Evolutionary conservation across 1,140 invertebrate genomes (phyloP).

Genomic region (Meloidogyne floridensis): DNA sequence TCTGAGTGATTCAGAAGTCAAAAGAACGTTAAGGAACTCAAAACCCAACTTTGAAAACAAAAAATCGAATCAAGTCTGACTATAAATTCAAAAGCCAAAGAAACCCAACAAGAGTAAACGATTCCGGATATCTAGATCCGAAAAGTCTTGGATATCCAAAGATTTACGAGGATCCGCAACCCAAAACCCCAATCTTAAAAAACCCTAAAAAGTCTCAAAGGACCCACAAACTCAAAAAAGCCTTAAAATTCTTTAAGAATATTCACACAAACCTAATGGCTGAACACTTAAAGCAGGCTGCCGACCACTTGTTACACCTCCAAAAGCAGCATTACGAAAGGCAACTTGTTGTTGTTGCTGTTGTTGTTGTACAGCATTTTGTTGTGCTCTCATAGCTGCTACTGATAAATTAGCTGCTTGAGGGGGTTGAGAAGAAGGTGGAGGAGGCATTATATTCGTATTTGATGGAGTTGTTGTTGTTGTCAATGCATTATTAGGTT

Average conservation of each 20-base stretch:
- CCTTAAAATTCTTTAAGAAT: too few relatives aligned
- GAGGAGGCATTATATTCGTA: neutral
- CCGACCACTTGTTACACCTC: conserved; percentile 21
- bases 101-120: too few relatives aligned
- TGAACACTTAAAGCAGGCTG: conserved; percentile 50
- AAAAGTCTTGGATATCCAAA: too few relatives aligned
- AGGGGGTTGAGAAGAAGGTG: neutral
- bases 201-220: too few relatives aligned
- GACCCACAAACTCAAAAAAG: too few relatives aligned
- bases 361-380: conserved; percentile 19
- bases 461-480: neutral
- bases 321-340: conserved; percentile 32
- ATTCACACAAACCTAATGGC: conserved; percentile 27
- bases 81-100: too few relatives aligned
- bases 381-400: conserved; percentile 6
- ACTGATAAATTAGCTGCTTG: conserved; percentile 8
- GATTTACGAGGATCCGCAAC: too few relatives aligned
- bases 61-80: too few relatives aligned
- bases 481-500: neutral
- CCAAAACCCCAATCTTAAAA: too few relatives aligned
- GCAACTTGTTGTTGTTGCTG: conserved; percentile 35
- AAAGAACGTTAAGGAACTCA: neutral
- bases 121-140: too few relatives aligned
- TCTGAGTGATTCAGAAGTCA: too few relatives aligned
- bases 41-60: too few relatives aligned